Conservation (phyloP, 1,140 invertebrate species). For the Centruroides sculpturatus region DNA sequence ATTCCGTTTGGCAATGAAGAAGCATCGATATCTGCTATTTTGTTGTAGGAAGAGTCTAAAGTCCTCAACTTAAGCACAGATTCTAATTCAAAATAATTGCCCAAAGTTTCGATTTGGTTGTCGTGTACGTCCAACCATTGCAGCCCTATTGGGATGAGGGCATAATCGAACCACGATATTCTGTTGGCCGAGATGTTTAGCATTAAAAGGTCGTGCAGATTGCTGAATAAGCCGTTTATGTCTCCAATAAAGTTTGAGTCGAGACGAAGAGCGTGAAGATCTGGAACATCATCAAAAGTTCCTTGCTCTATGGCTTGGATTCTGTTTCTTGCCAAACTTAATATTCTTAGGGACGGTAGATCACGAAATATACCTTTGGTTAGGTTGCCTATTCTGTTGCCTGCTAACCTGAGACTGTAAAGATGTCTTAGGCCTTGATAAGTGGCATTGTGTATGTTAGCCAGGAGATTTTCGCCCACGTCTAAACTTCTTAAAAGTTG, state of each 20-base stretch:
- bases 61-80: constrained; percentile 53
- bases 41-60: constrained; percentile 68
- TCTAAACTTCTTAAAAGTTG: constrained; percentile 59
- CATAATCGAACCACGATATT: constrained; percentile 78
- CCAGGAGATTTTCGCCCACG: constrained; percentile 62
- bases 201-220: constrained; percentile 67
- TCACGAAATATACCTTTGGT: constrained; percentile 63
- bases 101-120: constrained; percentile 66
- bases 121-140: constrained; percentile 82
- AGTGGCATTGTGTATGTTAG: constrained; percentile 54
- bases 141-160: constrained; percentile 58
- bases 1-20: constrained; percentile 56
- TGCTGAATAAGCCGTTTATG: constrained; percentile 67
- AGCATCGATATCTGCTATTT: constrained; percentile 53
- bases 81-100: constrained; percentile 65
- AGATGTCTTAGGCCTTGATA: constrained; percentile 64
- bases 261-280: constrained; percentile 67
- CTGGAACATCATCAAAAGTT: constrained; percentile 59
- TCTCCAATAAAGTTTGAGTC: constrained; percentile 72
- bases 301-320: constrained; percentile 62
- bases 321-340: constrained; percentile 75
- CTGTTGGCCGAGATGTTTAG: constrained; percentile 83
- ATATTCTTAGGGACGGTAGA: constrained; percentile 62
- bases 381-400: constrained; percentile 74
- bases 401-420: constrained; percentile 67